phyloP scores from a whole-genome alignment of 2,888 invertebrate species.

The Tetheella fluctuosa region DNA sequence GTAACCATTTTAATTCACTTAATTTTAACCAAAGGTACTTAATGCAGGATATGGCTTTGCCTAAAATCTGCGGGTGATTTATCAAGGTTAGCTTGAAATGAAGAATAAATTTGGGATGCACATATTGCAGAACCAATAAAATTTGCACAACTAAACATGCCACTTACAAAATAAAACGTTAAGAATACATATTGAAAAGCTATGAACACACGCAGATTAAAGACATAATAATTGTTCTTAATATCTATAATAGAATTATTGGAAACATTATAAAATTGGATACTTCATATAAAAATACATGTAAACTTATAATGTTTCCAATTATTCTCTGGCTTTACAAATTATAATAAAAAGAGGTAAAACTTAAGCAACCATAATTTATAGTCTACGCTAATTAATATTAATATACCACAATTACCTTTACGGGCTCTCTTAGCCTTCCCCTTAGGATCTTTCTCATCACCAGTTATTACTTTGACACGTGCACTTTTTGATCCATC shows the following conservation, averaged over 20 bases:
- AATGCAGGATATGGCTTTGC: background rate
- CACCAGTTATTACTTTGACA: slow-evolving; percentile 65
- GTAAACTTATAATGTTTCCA: slow-evolving; percentile 9
- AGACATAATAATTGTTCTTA: slow-evolving; percentile 10
- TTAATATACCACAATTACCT: slow-evolving; percentile 18
- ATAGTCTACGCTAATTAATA: background rate
- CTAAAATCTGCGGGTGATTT: background rate
- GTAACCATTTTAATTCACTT: background rate
- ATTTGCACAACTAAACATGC: slow-evolving; percentile 23
- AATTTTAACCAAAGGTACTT: background rate
- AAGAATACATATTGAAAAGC: slow-evolving; percentile 51
- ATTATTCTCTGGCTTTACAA: background rate
- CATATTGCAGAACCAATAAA: slow-evolving; percentile 12
- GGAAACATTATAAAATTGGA: background rate
- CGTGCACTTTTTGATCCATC: slow-evolving; percentile 52
- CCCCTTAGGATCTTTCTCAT: slow-evolving; percentile 39
- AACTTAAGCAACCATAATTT: background rate
- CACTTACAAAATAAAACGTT: slow-evolving; percentile 28
- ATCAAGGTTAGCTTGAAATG: slow-evolving; percentile 18
- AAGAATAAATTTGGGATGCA: slow-evolving; percentile 17
- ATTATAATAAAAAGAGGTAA: background rate
- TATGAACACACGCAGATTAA: slow-evolving; percentile 73
- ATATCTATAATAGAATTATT: slow-evolving; percentile 2
- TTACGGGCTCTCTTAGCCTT: slow-evolving; percentile 41
- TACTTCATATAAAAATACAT: too few species aligned